Evolutionary conservation across 1,140 invertebrate species (phyloP).

Genomic region (Metopolophium dirhodum): DNA sequence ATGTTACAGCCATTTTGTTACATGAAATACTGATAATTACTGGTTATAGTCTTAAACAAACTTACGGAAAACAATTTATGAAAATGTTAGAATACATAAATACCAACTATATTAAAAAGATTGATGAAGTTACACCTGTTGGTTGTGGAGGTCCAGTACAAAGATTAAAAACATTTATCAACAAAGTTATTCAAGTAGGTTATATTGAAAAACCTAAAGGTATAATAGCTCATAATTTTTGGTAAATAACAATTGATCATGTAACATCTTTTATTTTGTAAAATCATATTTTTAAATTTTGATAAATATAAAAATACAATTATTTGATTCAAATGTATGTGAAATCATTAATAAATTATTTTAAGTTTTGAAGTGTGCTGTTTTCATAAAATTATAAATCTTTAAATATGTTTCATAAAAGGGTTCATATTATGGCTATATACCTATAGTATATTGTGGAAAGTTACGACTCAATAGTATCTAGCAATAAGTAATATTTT

Average conservation of each 20-base stretch:
- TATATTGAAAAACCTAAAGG: constrained; percentile 47
- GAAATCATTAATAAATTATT: background rate
- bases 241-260: background rate
- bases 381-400: background rate
- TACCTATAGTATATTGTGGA: too few species aligned
- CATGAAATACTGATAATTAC: constrained; percentile 37
- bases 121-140: constrained; percentile 47
- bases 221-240: constrained; percentile 37
- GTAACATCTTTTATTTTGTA: background rate
- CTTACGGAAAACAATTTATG: constrained; percentile 41
- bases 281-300: background rate
- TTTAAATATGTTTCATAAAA: background rate
- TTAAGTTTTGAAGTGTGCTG: background rate
- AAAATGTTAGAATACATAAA: constrained; percentile 45
- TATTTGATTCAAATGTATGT: background rate
- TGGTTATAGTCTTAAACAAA: constrained; percentile 29
- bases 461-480: background rate
- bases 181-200: constrained; percentile 9
- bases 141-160: constrained; percentile 48
- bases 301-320: background rate
- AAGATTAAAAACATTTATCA: constrained; percentile 47
- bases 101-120: constrained; percentile 27
- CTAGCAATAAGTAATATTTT: background rate
- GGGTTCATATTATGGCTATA: too few species aligned
- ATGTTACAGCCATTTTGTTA: constrained; percentile 46